Evolutionary conservation across 2,797 vertebrate genomes (phyloP).

Genomic region (Yasuhikotakia modesta): DNA sequence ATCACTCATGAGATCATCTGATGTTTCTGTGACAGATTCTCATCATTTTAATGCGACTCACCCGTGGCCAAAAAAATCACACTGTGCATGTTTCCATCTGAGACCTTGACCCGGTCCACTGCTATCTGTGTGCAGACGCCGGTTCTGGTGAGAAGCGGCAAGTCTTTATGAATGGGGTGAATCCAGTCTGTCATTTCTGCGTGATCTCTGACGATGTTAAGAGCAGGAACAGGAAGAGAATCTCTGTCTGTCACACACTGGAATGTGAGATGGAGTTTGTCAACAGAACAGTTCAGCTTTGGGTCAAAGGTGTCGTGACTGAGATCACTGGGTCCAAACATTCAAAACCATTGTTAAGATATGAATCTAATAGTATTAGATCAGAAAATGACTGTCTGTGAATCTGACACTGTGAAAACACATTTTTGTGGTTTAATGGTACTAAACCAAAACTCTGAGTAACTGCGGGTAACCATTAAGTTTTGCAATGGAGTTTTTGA

Average conservation of each 20-base stretch:
- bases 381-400: too few species aligned
- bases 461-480: neutral
- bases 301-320: too few species aligned
- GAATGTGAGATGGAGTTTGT: slow-evolving; percentile 14
- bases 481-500: neutral
- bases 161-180: slow-evolving; percentile 61
- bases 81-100: slow-evolving; percentile 62
- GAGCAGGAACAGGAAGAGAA: slow-evolving; percentile 58
- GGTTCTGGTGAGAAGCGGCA: slow-evolving; percentile 73
- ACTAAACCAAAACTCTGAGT: neutral
- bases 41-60: slow-evolving; percentile 54
- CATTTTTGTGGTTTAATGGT: too few species aligned
- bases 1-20: neutral
- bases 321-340: too few species aligned
- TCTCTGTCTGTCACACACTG: slow-evolving; percentile 75
- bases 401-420: too few species aligned
- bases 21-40: neutral
- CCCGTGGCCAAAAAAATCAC: slow-evolving; percentile 78
- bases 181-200: slow-evolving; percentile 78
- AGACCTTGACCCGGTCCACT: slow-evolving; percentile 71
- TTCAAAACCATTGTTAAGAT: too few species aligned
- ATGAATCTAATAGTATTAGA: too few species aligned
- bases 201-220: slow-evolving; percentile 71
- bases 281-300: too few species aligned
- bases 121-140: slow-evolving; percentile 76